Percentiles rank a stretch among this genome's conserved stretches.
Evolutionary conservation across 2,888 invertebrate species (phyloP).

Genomic region (Notodonta ziczac): DNA sequence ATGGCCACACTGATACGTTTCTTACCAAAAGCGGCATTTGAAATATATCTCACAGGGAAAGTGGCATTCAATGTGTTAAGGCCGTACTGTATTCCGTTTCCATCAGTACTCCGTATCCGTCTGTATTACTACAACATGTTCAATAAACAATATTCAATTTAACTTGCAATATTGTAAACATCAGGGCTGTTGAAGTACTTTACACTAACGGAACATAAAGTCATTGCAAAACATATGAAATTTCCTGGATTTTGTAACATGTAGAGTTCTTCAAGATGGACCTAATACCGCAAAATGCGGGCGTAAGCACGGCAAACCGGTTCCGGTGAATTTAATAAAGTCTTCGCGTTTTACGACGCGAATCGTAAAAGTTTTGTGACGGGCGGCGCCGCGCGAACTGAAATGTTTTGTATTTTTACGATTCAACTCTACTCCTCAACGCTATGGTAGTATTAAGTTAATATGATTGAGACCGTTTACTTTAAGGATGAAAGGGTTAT

Average conservation of each 20-base stretch:
- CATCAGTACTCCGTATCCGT: no score
- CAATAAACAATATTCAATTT: no score
- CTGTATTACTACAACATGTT: no score
- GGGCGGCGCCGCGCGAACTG: slow-evolving; percentile 33
- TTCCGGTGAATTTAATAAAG: slow-evolving; percentile 65
- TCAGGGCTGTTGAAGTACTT: no score
- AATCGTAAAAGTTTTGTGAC: slow-evolving; percentile 63
- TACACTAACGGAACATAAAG: no score
- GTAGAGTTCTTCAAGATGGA: background rate
- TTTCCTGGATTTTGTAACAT: background rate
- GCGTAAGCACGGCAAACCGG: slow-evolving; percentile 31
- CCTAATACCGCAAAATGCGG: background rate
- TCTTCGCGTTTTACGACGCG: slow-evolving; percentile 57
- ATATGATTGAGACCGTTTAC: background rate
- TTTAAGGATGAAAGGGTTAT: no score
- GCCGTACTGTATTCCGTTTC: no score
- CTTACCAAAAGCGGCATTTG: no score
- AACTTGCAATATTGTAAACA: no score
- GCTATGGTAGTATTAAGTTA: slow-evolving; percentile 6
- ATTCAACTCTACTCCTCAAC: slow-evolving; percentile 23
- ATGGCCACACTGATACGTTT: no score
- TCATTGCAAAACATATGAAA: background rate
- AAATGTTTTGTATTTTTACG: slow-evolving; percentile 48
- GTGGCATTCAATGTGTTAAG: no score
- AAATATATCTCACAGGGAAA: no score